Evolutionary conservation across 1,140 invertebrate species (phyloP).

Genomic region (Apis mellifera): DNA sequence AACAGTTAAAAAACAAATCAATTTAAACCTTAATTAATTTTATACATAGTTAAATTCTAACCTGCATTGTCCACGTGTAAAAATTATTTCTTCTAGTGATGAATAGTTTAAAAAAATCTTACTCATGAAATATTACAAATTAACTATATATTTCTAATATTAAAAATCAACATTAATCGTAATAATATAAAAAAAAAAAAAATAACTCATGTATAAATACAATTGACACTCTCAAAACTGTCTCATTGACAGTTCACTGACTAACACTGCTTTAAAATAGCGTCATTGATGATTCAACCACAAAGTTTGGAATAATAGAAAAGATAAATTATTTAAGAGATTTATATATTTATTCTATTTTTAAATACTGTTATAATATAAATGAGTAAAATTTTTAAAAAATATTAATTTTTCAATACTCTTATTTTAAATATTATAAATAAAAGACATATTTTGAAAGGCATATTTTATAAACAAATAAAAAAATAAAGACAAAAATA

Average conservation of each 20-base stretch:
- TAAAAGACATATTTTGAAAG: not conserved
- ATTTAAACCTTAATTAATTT: not conserved
- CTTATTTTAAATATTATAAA: not conserved
- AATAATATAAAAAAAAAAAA: not conserved
- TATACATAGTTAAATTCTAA: slow-evolving; percentile 38
- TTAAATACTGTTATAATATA: not conserved
- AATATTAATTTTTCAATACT: not conserved
- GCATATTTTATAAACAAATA: not conserved
- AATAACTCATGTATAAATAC: not conserved
- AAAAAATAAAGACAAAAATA: not conserved
- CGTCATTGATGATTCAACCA: slow-evolving; percentile 34
- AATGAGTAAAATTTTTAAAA: not conserved
- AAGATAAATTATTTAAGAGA: not conserved
- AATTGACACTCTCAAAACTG: not conserved
- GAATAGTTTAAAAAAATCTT: not conserved
- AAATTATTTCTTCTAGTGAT: not conserved
- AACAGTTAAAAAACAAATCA: not conserved
- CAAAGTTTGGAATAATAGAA: not conserved
- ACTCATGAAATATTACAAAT: not conserved
- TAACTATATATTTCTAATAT: not conserved
- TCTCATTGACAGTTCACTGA: slow-evolving; percentile 23
- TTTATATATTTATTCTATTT: not conserved
- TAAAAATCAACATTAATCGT: not conserved
- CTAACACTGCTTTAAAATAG: not conserved
- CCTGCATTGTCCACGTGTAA: slow-evolving; percentile 50